Evolutionary conservation across 2,113 vertebrate genomes (phyloP), one percentile per base, ranked within the genome.

Genomic region (Burhinus bistriatus): DNA sequence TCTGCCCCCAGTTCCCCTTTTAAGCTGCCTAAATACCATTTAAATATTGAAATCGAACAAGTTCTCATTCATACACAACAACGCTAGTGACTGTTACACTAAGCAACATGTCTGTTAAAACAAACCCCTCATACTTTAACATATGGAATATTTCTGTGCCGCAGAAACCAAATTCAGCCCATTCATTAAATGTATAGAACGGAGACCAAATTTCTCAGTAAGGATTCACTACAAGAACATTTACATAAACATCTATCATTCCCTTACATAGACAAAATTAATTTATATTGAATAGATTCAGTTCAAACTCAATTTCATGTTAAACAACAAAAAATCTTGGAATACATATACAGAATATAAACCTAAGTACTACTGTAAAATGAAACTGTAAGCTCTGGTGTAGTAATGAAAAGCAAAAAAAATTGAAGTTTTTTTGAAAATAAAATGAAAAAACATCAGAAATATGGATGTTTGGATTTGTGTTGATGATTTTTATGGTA

Each of bases 1-100:
- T 83, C 18, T 65, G 23, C 4, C 6, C 18, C 18, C 5, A 16
- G 4, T 51, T 82, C 11, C 87, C 83, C 40, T 32, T 80, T 81
- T 34, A 87, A 76, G 9, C 6, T 54, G 44, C 12, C 15, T 81
- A 83, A 93, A 62, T 30, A 70, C 9, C n/a, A 89, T 58, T 73
- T 86, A 51, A 58, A 71, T 6, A 14, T 4, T 55, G 62, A 77
- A 79, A 72, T 26, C 0, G 0, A 70, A 15, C 19, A 62, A 61
- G 7, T 54, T 86, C 12, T 73, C 8, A 38, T 19, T 54, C 38
- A 18, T 12, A 72, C 34, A 36, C 42, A 47, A 64, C 15, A 54
- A n/a, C 9, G 42, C 8, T 4, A 42, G 34, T 20, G 73, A 57
- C 38, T 57, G 15, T 19, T 82, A 82, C 22, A 72, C n/a, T 52